Evolutionary conservation across 2,797 vertebrate genomes (phyloP), one percentile per base, ranked within the genome.

Genomic region (Gymnothorax javanicus): DNA sequence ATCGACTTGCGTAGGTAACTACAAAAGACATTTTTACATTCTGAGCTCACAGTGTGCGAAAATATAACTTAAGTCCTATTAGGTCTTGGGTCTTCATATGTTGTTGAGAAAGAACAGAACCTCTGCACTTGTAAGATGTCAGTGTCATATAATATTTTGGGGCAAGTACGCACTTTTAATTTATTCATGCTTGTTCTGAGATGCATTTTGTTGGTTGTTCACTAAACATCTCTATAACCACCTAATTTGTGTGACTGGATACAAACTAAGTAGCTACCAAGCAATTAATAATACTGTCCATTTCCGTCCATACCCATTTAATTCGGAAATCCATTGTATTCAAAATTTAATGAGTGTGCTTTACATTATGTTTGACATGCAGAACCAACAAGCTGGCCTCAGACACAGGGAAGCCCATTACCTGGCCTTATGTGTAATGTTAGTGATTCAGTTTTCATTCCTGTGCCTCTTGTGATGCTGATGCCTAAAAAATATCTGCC

Each of bases 51-150:
- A n/a, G n/a, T n/a, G n/a, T n/a, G n/a, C n/a, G n/a, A n/a, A n/a
- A n/a, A n/a, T n/a, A n/a, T 43, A 43, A 43, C 33, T 43, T 43
- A 43, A 43, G 33, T 43, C 33, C 33, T 43, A 43, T 43, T 43
- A 43, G 33, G 1, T 43, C 33, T 43, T 43, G 33, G 33, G 33
- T 43, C 33, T 43, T 43, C 33, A 43, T 43, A 43, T 69, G n/a
- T 84, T 84, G n/a, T 27, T 82, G n/a, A 82, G 50, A 82, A 12
- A 56, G 50, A 82, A 87, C 27, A 62, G 33, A 43, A 23, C 59
- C 69, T 73, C 71, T 23, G 25, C 64, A 83, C 67, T 56, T 43
- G 58, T 5, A n/a, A 54, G 62, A 23, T 50, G 17, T 50, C 33
- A 58, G 60, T 58, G 62, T 25, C 60, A 56, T 71, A 33, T 17